Conservation (phyloP, 2,888 invertebrate genomes). For the Nomada flava region DNA sequence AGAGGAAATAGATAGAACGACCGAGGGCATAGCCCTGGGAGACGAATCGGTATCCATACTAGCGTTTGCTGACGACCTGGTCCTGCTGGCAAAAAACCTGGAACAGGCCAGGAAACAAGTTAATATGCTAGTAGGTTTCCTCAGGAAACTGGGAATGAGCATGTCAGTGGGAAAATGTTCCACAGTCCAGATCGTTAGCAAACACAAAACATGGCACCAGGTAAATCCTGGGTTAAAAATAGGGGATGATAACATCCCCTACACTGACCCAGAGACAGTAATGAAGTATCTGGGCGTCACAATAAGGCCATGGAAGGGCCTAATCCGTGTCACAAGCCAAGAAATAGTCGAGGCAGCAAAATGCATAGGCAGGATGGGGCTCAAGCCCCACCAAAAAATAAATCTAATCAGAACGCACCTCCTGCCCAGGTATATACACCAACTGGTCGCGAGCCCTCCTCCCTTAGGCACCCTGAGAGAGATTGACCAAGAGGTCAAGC, state of each 20-base stretch:
- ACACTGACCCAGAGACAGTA: background rate
- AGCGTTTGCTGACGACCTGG: background rate
- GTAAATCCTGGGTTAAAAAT: background rate
- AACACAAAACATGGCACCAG: background rate
- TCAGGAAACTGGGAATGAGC: background rate
- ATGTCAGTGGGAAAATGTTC: background rate
- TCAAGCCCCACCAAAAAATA: background rate
- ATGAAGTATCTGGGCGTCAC: background rate
- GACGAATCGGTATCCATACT: background rate
- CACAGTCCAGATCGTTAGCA: background rate
- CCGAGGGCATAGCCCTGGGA: background rate
- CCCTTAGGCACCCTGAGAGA: background rate
- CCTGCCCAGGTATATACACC: background rate
- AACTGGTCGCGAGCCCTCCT: background rate
- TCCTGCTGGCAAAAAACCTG: background rate
- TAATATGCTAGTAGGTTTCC: background rate
- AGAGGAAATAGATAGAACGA: background rate
- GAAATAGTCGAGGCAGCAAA: background rate
- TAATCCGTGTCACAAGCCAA: background rate
- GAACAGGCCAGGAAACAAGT: background rate
- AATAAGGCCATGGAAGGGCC: background rate
- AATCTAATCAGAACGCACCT: background rate
- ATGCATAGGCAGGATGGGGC: background rate
- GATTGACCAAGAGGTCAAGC: background rate
- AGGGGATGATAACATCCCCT: accelerated